Base-by-base conservation (phyloP, 2,797 vertebrate species). In the Chloroceryle inda region DNA sequence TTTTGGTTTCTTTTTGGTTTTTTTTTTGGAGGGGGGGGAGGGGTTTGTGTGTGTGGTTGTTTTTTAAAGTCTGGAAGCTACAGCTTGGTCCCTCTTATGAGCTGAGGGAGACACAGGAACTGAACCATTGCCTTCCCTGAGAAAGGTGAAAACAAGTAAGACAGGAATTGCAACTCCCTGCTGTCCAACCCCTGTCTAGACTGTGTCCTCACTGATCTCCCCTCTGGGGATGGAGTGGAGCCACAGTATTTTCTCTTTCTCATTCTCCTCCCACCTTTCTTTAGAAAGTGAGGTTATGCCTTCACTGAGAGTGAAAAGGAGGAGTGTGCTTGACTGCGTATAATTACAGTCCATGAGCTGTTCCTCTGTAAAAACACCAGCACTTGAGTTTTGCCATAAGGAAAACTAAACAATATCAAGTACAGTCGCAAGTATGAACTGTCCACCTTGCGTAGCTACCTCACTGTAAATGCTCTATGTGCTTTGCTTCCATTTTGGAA, bases 121-220 rank as follows among this genome's bases (percentile, higher is more conserved):
- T 38, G 87, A 95, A 56, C 4, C 71, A 56, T 31, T 71, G 93
- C 74, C 35, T 85, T 63, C 56, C 75, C 68, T 58, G 75, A 71
- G 71, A 50, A 95, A 91, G 94, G 81, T 94, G 92, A 77, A 96
- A 95, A 83, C 56, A 91, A 96, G 33, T 27, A 33, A 85, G 80
- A 33, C 4, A 1, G 91, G 94, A 94, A 96, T 95, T 87, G 47
- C 89, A 92, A 13, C 45, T 95, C 78, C 52, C 81, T 94, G 91
- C 68, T 85, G 85, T 14, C 94, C 94, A 83, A 42, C 8, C 85
- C 64, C 91, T 88, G 95, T 96, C 96, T 96, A 96, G 92, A 97
- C 95, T 66, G 80, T 87, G 93, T 89, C 95, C 92, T 95, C 63
- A 0, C 63, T 85, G 67, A 59, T 79, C 63, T 93, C 92, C 69